phyloP scores from a whole-genome alignment of 2,113 vertebrate species.

The human (Homo sapiens) region DNA sequence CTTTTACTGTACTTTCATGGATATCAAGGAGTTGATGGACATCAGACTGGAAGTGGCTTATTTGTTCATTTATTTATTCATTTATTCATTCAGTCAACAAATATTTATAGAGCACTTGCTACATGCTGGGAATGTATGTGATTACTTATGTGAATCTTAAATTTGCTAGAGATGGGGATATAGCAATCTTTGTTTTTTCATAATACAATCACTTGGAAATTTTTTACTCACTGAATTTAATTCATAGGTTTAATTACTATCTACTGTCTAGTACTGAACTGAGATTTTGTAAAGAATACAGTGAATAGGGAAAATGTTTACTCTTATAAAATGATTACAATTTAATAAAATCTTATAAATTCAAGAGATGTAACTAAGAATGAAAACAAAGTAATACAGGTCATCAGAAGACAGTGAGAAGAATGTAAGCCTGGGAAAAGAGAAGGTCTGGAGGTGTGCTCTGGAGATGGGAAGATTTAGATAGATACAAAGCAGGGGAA shows the following conservation, averaged over 20 bases:
- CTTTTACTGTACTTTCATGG: background rate
- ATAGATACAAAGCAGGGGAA: background rate
- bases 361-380: background rate
- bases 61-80: background rate
- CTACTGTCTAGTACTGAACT: background rate
- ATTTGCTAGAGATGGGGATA: background rate
- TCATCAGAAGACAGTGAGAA: background rate
- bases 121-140: background rate
- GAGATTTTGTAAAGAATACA: background rate
- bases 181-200: background rate
- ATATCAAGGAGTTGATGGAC: background rate
- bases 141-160: background rate
- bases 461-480: background rate
- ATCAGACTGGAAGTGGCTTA: background rate
- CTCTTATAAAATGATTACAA: background rate
- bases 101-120: background rate
- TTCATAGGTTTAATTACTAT: background rate
- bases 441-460: background rate
- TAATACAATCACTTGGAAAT: background rate
- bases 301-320: background rate
- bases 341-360: background rate
- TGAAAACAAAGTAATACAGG: background rate
- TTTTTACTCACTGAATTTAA: constrained; percentile 14
- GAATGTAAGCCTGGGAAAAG: background rate
- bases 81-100: background rate